These are phyloP conservation scores for Plodia interpunctella DNA, from an alignment of 1,140 invertebrate species.

Conservation along the genomic window DNA sequence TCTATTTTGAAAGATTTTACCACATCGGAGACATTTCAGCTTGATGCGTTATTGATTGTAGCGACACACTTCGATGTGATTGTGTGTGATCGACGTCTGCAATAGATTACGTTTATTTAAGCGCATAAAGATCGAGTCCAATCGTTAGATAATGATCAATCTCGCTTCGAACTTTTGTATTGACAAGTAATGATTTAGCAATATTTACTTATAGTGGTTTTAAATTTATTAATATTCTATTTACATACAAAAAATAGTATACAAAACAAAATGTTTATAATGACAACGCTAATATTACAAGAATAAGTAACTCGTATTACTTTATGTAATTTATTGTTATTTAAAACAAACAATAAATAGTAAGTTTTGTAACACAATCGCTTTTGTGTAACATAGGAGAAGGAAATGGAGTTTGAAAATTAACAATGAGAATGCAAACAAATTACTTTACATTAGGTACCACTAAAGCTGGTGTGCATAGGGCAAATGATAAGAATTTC, in stretches of 20 bases:
- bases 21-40: background rate
- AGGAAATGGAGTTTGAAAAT: too few species aligned
- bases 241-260: background rate
- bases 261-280: too few species aligned
- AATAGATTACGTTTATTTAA: conserved; percentile 1
- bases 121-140: background rate
- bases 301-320: too few species aligned
- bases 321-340: too few species aligned
- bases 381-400: too few species aligned
- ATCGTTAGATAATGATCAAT: conserved; percentile 3
- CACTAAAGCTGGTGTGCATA: background rate
- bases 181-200: background rate
- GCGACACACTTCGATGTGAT: background rate
- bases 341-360: too few species aligned
- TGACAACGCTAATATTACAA: too few species aligned
- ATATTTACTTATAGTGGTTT: too few species aligned
- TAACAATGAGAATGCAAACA: too few species aligned
- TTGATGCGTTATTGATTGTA: background rate
- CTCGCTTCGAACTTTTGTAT: background rate
- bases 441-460: background rate
- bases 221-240: too few species aligned
- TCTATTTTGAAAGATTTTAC: background rate
- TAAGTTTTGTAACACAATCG: too few species aligned
- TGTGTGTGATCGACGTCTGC: background rate
- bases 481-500: background rate